These are phyloP conservation scores for Phrynocephalus versicolor DNA, from an alignment of 2,113 vertebrate species.

Conservation along the genomic window DNA sequence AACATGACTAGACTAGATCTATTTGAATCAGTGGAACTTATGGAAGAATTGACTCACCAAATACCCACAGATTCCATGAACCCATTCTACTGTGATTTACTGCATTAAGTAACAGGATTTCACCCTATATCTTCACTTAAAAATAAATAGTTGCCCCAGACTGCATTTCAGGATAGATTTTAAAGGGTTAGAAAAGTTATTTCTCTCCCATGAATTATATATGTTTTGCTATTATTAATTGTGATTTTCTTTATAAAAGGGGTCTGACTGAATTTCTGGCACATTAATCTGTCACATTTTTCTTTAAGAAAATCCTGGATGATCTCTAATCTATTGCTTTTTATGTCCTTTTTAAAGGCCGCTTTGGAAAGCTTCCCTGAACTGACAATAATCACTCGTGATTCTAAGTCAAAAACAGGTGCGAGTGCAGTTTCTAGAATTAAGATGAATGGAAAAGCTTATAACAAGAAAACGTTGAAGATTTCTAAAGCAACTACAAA, in stretches of 20 bases:
- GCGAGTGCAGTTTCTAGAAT: constrained; percentile 88
- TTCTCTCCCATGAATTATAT: not conserved
- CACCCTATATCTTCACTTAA: not conserved
- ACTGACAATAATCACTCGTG: constrained; percentile 88
- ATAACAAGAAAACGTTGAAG: constrained; percentile 96
- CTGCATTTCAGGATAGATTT: not conserved
- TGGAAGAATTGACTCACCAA: too few relatives aligned
- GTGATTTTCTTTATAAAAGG: not conserved
- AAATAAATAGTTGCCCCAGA: not conserved
- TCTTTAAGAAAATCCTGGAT: constrained; percentile 25
- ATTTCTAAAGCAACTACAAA: constrained; percentile 88
- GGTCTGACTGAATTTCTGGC: constrained; percentile 5
- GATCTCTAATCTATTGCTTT: constrained; percentile 44
- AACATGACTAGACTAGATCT: too few relatives aligned
- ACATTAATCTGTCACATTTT: not conserved
- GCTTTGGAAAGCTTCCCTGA: constrained; percentile 96
- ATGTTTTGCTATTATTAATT: not conserved
- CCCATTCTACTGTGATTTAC: too few relatives aligned
- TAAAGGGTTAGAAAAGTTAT: not conserved
- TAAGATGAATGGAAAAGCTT: constrained; percentile 91
- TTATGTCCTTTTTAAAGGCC: constrained; percentile 76
- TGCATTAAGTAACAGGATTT: not conserved
- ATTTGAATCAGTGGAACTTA: too few relatives aligned
- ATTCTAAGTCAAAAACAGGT: constrained; percentile 86
- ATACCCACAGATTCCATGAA: too few relatives aligned